Percentiles rank a stretch among this genome's conserved stretches.
Evolutionary conservation across 2,113 vertebrate genomes (phyloP).

Genomic region (Copsychus sechellarum): DNA sequence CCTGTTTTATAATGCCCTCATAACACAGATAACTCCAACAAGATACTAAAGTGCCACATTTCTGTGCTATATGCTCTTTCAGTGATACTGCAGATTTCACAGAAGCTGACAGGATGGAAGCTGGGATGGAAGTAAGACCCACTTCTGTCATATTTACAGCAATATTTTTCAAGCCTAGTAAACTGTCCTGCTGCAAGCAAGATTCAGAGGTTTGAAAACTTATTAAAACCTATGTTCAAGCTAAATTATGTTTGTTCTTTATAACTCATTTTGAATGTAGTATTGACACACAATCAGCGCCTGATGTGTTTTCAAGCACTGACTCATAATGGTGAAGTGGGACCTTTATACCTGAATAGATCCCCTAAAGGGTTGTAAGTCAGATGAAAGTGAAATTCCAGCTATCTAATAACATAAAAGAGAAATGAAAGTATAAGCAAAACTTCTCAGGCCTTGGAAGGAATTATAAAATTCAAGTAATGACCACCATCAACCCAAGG

Average conservation of each 20-base stretch:
- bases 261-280: not conserved
- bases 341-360: not conserved
- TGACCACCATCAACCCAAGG: not conserved
- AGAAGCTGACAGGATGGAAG: not conserved
- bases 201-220: not conserved
- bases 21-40: not conserved
- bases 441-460: not conserved
- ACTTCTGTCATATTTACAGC: not conserved
- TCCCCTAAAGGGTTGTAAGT: not conserved
- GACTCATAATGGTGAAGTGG: not conserved
- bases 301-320: not conserved
- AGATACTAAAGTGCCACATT: not conserved
- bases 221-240: not conserved
- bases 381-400: constrained; percentile 16
- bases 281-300: not conserved
- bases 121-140: not conserved
- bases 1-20: not conserved
- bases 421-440: not conserved
- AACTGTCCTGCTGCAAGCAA: not conserved
- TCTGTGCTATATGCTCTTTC: not conserved
- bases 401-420: not conserved
- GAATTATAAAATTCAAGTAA: not conserved
- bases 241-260: not conserved
- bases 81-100: not conserved
- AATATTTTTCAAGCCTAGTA: not conserved